Evolutionary conservation across 2,888 invertebrate species (phyloP), one percentile per base, ranked within the genome.

Genomic region (Chouioia cunea): DNA sequence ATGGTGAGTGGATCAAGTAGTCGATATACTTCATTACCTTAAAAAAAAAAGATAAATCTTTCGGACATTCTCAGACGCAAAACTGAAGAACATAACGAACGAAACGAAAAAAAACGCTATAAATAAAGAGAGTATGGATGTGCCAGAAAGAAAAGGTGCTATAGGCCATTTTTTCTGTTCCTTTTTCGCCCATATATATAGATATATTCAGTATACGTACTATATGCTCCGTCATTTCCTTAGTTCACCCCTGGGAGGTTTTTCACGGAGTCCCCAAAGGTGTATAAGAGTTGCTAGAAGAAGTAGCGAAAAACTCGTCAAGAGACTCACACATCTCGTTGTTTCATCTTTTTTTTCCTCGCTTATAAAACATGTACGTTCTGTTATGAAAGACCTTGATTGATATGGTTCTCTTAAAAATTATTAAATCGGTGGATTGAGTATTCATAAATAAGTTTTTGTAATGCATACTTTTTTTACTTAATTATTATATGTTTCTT

Each of bases 1-100:
- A 79, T 81, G 80, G 79, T 80, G 79, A 80, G 80, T 77, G 80
- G 80, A 81, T 78, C 80, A 80, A 80, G 77, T 80, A 79, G 78
- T 72, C 76, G 73, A 65, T 72, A 70, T 58, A 58, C 47, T 68
- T 63, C 14, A 46, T 67, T 56, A 67, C 57, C 52, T 57, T 64
- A 54, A 43, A 60, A 46, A 65, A 50, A 46, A 58, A 36, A 10
- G n/a, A n/a, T n/a, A 36, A 36, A 36, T 12, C 47, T 60, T 56
- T 66, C 62, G 48, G 57, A 64, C 36, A 46, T 48, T 64, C 48
- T 48, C 58, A 46, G 52, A 44, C 57, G 15, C 4, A 18, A 47
- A 48, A 18, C 18, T 15, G 23, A 4, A 36, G 16, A 12, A 65
- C 12, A 27, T 16, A 27, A 15, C 1, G 10, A 8, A 10, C 2